Base-by-base conservation (phyloP, 2,888 invertebrate genomes). In the Oligia latruncula region DNA sequence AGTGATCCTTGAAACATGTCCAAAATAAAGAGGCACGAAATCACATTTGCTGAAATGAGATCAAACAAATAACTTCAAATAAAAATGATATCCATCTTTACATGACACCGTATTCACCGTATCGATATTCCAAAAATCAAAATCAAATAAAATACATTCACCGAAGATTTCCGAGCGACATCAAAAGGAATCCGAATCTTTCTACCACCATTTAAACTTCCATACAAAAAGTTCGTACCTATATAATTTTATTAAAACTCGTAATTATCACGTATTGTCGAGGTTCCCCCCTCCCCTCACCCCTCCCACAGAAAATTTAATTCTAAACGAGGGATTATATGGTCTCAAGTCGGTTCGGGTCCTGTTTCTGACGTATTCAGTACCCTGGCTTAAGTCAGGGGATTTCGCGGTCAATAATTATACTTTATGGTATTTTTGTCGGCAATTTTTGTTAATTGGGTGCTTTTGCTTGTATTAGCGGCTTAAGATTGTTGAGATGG, bases 321-420 rank as follows among this genome's bases (percentile, higher is more conserved):
- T 92, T 91, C 85, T 77, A 89, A 90, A 90, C 90, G 86, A 86
- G 88, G 88, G 89, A 92, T 92, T 91, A 84, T 89, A 88, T 88
- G 89, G 88, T 90, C 91, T 91, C 89, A 87, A 91, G 90, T 89
- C 86, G 88, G 84, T 89, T 84, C 79, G 85, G 87, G 84, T 90
- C 91, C 90, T 90, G 91, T 93, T 93, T 92, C 91, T 89, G 87
- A 87, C 71, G 82, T 84, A 79, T 75, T 89, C 85, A 76, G 76
- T 72, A 77, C 77, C 70, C 20, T 71, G 85, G 80, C 71, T 73
- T 82, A 90, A 90, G 81, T 74, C 52, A 86, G 20, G 62, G 70
- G 83, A 84, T 82, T 65, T 71, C 35, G 86, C 80, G 85, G 80
- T 81, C 75, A 82, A 78, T 83, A 84, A 85, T 79, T 70, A 78